Evolutionary conservation across 2,113 vertebrate genomes (phyloP).

Genomic region (Nesospiza acunhae): DNA sequence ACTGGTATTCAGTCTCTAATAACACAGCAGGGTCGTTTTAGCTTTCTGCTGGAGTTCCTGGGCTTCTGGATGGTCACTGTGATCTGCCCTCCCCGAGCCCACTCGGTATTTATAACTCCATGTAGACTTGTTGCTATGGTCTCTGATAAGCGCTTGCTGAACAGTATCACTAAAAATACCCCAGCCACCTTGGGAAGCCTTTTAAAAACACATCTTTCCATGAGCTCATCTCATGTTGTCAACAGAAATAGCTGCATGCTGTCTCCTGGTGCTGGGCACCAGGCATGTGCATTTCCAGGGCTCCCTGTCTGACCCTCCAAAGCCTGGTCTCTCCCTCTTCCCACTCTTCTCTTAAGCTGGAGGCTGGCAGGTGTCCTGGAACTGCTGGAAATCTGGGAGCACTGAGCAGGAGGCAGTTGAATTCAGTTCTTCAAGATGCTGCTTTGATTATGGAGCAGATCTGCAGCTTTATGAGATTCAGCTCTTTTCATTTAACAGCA

Average conservation of each 20-base stretch:
- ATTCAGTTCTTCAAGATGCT: neutral
- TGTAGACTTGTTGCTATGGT: slow-evolving; percentile 77
- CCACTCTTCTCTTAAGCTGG: neutral
- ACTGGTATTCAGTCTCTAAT: slow-evolving; percentile 20
- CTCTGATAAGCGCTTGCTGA: slow-evolving; percentile 54
- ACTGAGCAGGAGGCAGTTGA: neutral
- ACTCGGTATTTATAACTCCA: slow-evolving; percentile 64
- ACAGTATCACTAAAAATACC: slow-evolving; percentile 72
- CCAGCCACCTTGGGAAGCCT: slow-evolving; percentile 62
- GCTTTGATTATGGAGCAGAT: neutral
- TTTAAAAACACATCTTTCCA: slow-evolving; percentile 71
- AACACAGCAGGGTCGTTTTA: neutral
- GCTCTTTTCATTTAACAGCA: neutral
- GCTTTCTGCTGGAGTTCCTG: slow-evolving; percentile 53
- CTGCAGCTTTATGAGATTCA: neutral
- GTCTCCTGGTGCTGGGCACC: slow-evolving; percentile 15
- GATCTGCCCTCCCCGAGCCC: neutral
- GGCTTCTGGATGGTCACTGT: slow-evolving; percentile 57
- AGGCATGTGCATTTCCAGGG: neutral
- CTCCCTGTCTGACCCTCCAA: neutral
- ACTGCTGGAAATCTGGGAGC: neutral
- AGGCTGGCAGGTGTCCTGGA: neutral
- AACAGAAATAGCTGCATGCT: slow-evolving; percentile 44
- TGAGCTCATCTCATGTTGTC: slow-evolving; percentile 64
- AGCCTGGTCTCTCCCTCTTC: neutral